Evolutionary conservation across 2,113 vertebrate species (phyloP).

Genomic region (Hassar affinis): DNA sequence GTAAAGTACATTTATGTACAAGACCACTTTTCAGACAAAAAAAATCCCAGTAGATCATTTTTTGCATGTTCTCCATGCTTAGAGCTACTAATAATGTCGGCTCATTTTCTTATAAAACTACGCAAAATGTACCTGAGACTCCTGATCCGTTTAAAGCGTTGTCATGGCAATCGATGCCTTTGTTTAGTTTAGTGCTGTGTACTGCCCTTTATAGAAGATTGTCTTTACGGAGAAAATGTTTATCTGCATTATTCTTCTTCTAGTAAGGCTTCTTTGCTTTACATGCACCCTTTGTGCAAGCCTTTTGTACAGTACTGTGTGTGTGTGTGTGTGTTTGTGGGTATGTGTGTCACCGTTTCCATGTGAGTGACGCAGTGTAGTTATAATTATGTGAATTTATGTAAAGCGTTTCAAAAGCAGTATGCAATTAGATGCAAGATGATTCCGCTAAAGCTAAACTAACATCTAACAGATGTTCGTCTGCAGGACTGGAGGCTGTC

Average conservation of each 20-base stretch:
- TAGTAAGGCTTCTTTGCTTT: too few species aligned
- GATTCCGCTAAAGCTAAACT: background rate
- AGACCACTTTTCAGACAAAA: background rate
- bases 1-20: background rate
- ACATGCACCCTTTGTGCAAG: too few species aligned
- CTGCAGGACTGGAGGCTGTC: slow-evolving; percentile 4
- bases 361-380: background rate
- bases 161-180: background rate
- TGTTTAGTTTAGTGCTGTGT: background rate
- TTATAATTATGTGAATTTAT: slow-evolving; percentile 1
- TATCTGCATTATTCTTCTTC: too few species aligned
- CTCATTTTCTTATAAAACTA: background rate
- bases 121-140: background rate
- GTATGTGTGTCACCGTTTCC: background rate
- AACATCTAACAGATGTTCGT: slow-evolving; percentile 23
- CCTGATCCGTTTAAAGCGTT: background rate
- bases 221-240: background rate
- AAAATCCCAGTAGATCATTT: background rate
- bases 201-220: background rate
- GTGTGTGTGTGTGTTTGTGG: background rate
- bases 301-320: too few species aligned
- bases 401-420: slow-evolving; percentile 3
- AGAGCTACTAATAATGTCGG: background rate
- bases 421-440: slow-evolving; percentile 16
- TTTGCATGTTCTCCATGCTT: background rate